Base-by-base conservation (phyloP, 2,113 vertebrate genomes). In the Ifrita kowaldi region DNA sequence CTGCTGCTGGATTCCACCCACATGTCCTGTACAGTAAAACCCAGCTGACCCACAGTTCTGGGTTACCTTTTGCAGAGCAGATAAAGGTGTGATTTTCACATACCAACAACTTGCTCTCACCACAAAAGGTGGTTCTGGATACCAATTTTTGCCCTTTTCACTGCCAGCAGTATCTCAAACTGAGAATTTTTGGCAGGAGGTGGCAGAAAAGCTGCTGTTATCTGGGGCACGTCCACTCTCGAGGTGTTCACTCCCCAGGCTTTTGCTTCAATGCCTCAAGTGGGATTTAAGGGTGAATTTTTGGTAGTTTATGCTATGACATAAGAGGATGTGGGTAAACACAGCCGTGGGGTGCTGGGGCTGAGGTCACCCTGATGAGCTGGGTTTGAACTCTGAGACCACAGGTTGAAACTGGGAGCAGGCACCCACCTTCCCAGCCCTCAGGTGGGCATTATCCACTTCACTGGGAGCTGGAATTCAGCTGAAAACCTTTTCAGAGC, bases 151-250 rank as follows among this genome's bases (percentile, higher is more conserved):
- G n/a, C 37, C 46, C 23, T 52, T 62, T 67, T 42, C 9, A 12
- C n/a, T 52, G 60, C 30, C 52, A 77, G 28, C 19, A 59, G 17
- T 47, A 59, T 52, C 30, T 59, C 46, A 63, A 39, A 22, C 11
- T 32, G 55, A 78, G 35, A 35, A 50, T 42, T 90, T 63, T 42
- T 89, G 78, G 44, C 46, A 76, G 62, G 10, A 73, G 19, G 13
- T 44, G 5, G 23, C 37, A 89, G 44, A 56, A 64, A 82, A 65
- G n/a, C 64, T 83, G 2, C 63, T 2, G 0, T 37, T 77, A 5
- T 50, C 56, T 44, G 15, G 23, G 14, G 2, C 14, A 0, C 39
- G 19, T 3, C 20, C 16, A 1, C 19, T 63, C 13, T 56, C 0
- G 1, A 9, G 5, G 3, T 33, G 22, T 68, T 49, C 6, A 3